Evolutionary conservation across 2,113 vertebrate genomes (phyloP).

Genomic region (Felis catus): F.catus_Fca126_mat1.0 CM031418.1:54625001-54625500

Average conservation of each 20-base stretch:
- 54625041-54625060: neutral
- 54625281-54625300: conserved; percentile 59
- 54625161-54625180: neutral
- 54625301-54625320: neutral
- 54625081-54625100: neutral
- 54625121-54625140: neutral
- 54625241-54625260: neutral
- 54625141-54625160: neutral
- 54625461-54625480: neutral
- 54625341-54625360: neutral
- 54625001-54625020: neutral
- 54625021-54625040: neutral
- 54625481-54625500: neutral
- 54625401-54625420: neutral
- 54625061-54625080: neutral
- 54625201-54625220: neutral
- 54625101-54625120: neutral
- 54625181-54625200: neutral
- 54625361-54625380: neutral
- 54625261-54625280: conserved; percentile 33
- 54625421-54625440: neutral
- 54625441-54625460: neutral
- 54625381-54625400: neutral
- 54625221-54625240: neutral
- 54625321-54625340: neutral